phyloP scores from a whole-genome alignment of 2,888 invertebrate genomes.

The Drosophila formosana region DNA sequence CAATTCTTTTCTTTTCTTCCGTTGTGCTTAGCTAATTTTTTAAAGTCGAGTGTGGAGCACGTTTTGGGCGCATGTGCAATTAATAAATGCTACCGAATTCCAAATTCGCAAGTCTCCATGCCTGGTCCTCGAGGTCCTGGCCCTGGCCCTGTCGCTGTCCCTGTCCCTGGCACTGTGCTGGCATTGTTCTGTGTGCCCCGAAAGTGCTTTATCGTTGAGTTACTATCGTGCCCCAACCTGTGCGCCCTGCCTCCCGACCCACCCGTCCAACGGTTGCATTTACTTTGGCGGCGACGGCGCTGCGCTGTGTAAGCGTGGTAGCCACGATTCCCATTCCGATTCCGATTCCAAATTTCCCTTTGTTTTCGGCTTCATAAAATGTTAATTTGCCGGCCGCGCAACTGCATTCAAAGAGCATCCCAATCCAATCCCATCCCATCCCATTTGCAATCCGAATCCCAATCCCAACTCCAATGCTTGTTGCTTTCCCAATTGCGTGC shows the following conservation, averaged over 20 bases:
- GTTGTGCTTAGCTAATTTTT: background rate
- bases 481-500: constrained; percentile 56
- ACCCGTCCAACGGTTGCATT: constrained; percentile 40
- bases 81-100: constrained; percentile 73
- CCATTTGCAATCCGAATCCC: constrained; percentile 20
- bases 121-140: background rate
- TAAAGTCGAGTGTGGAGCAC: constrained; percentile 55
- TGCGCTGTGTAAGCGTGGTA: constrained; percentile 83
- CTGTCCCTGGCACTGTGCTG: constrained; percentile 9
- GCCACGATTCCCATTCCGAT: constrained; percentile 78
- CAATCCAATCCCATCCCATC: constrained; percentile 20
- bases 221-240: constrained; percentile 61
- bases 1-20: background rate
- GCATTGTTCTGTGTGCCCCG: constrained; percentile 59
- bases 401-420: constrained; percentile 70
- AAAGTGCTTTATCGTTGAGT: constrained; percentile 62
- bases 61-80: constrained; percentile 76
- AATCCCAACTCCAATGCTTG: constrained; percentile 13
- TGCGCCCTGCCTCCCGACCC: constrained; percentile 5
- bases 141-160: constrained; percentile 9
- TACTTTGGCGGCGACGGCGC: constrained; percentile 55
- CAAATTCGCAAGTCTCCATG: constrained; percentile 36
- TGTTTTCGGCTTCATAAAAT: constrained; percentile 80
- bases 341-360: constrained; percentile 75
- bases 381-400: constrained; percentile 77